A percentile compares a stretch with the other conserved stretches of the same genome.
Evolutionary conservation across 2,797 vertebrate species (phyloP).

Genomic region (Anguilla pacifica): DNA sequence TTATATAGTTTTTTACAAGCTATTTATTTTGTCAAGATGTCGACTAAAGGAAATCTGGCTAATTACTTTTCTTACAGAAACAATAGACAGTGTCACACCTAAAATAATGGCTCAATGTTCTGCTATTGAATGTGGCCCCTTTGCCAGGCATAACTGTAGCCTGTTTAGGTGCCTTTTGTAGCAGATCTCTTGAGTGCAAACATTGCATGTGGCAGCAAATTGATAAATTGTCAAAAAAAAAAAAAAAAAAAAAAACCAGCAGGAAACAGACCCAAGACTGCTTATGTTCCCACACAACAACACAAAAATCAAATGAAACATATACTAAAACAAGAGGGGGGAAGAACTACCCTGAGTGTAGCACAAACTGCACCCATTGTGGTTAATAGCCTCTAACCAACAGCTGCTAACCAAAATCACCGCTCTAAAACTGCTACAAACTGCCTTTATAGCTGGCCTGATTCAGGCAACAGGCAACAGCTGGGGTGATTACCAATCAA

Average conservation of each 20-base stretch:
- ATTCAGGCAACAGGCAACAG: background rate
- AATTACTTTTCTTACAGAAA: background rate
- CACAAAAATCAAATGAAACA: background rate
- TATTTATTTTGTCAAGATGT: background rate
- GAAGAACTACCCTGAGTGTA: background rate
- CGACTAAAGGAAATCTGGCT: background rate
- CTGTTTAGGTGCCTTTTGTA: background rate
- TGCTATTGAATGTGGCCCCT: background rate
- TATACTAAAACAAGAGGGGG: background rate
- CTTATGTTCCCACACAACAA: background rate
- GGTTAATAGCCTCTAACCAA: background rate
- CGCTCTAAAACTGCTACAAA: background rate
- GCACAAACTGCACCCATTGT: background rate
- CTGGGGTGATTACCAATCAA: background rate
- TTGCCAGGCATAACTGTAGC: background rate
- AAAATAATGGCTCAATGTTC: background rate
- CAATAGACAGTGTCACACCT: background rate
- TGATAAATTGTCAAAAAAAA: background rate
- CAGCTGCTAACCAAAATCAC: background rate
- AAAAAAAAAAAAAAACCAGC: background rate
- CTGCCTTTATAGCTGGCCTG: background rate
- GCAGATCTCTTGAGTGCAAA: background rate
- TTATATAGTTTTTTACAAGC: background rate
- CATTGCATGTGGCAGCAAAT: background rate
- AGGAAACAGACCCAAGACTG: background rate